Evolutionary conservation across 2,113 vertebrate species (phyloP).

Genomic region (Crotalus viridis): DNA sequence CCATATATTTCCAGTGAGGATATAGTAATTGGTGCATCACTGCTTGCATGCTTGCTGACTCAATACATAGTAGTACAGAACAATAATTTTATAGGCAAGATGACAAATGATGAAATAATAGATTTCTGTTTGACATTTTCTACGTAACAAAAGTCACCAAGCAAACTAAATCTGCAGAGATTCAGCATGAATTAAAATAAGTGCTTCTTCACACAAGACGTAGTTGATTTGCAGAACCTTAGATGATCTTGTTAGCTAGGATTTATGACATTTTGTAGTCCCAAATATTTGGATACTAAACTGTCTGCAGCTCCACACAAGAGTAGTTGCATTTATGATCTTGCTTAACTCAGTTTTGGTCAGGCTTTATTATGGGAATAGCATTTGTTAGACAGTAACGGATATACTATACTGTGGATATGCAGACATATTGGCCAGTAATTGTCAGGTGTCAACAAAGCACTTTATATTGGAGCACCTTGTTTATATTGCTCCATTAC

Average conservation of each 20-base stretch:
- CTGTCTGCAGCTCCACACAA: not conserved
- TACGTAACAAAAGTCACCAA: not conserved
- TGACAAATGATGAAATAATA: not conserved
- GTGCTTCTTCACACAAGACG: not conserved
- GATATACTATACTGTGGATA: not conserved
- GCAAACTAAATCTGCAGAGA: not conserved
- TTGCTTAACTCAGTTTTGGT: not conserved
- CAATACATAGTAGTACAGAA: not conserved
- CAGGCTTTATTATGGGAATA: not conserved
- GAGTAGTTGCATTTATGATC: not conserved
- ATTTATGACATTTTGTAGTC: not conserved
- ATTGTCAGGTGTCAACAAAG: not conserved
- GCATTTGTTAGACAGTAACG: not conserved
- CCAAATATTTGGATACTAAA: not conserved
- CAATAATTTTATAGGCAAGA: not conserved
- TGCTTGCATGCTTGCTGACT: not conserved
- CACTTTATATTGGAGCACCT: not conserved
- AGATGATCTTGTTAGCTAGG: not conserved
- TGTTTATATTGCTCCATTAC: not conserved
- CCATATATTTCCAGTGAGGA: not conserved
- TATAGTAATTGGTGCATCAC: not conserved
- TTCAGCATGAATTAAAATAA: not conserved
- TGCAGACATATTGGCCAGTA: not conserved
- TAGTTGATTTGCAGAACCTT: not conserved
- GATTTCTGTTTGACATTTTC: not conserved